phyloP scores from a whole-genome alignment of 2,113 vertebrate genomes.

The Sterna hirundo region DNA sequence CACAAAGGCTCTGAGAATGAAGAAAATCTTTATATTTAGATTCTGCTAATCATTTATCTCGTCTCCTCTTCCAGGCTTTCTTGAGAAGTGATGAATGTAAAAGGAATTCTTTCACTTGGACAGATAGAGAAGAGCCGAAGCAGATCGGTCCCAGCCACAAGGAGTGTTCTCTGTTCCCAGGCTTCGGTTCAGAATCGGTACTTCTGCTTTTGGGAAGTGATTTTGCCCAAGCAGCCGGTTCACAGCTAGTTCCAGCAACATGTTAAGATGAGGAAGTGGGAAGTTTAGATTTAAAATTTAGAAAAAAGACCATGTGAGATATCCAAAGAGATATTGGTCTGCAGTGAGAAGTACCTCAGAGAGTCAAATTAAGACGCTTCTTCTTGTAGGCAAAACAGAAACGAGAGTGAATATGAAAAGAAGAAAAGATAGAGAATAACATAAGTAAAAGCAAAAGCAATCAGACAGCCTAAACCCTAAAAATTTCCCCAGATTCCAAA shows the following conservation, averaged over 20 bases:
- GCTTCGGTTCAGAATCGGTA: neutral
- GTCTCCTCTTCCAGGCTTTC: neutral
- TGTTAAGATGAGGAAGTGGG: neutral
- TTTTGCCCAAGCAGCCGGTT: neutral
- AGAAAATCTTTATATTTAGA: conserved; percentile 45
- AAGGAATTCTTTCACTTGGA: neutral
- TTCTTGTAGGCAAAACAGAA: neutral
- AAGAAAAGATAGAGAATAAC: neutral
- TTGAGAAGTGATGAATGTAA: conserved; percentile 7
- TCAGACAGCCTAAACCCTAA: neutral
- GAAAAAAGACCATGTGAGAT: fast-evolving
- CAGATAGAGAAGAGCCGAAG: neutral
- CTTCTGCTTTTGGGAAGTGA: neutral
- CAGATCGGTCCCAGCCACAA: neutral
- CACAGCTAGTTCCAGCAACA: neutral
- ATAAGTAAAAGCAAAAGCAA: neutral
- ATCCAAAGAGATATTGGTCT: neutral
- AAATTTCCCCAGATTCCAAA: neutral
- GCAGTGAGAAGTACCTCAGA: neutral
- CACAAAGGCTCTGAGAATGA: conserved; percentile 12
- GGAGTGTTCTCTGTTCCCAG: neutral
- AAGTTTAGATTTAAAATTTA: neutral
- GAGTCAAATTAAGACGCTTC: neutral
- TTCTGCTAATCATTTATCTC: conserved; percentile 27
- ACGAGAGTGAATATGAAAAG: neutral